Evolutionary conservation across 2,888 invertebrate genomes (phyloP), one percentile per base, ranked within the genome.

Genomic region (Caenorhabditis imperialis): DNA sequence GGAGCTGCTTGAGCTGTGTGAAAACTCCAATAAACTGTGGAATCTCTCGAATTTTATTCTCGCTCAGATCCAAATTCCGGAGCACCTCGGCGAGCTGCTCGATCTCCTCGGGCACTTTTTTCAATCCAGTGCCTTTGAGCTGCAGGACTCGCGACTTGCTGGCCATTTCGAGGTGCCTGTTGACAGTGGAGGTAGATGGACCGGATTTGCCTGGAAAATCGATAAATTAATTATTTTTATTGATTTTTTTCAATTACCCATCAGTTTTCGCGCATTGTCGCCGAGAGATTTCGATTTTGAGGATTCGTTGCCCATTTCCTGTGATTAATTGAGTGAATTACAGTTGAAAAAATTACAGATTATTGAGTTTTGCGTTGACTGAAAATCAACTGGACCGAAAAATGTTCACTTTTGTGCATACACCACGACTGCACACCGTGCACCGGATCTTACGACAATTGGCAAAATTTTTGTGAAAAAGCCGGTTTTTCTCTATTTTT

Each of bases 81-180:
- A 99, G 89, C 53, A 92, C 89, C 77, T 91, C 91, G 4, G 78
- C 60, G 18, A 85, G 82, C 69, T 85, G 80, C n/a, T 73, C 71
- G 12, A 83, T 27, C 12, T 75, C 69, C 2, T 78, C 77, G 10
- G 88, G 88, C 10, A 88, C 51, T 86, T 93, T 93, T 81, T 93
- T 93, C 58, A 98, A 90, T 85, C 93, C 93, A 67, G 92, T 92
- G 83, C 93, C 92, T 3, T 94, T 93, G 77, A 98, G 90, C 89
- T 95, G 95, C 73, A 97, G 91, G 35, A 95, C 93, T 16, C 97
- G 96, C 20, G 97, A 98, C 90, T 97, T 97, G 85, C 94, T 93
- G 14, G 97, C 96, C 60, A 94, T 96, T 88, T 96, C 95, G 87
- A 94, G 92, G 89, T 97, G 97, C 88, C 93, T 94, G 88, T 94